Evolutionary conservation across 2,888 invertebrate species (phyloP).

Genomic region (Melinaea menophilus): DNA sequence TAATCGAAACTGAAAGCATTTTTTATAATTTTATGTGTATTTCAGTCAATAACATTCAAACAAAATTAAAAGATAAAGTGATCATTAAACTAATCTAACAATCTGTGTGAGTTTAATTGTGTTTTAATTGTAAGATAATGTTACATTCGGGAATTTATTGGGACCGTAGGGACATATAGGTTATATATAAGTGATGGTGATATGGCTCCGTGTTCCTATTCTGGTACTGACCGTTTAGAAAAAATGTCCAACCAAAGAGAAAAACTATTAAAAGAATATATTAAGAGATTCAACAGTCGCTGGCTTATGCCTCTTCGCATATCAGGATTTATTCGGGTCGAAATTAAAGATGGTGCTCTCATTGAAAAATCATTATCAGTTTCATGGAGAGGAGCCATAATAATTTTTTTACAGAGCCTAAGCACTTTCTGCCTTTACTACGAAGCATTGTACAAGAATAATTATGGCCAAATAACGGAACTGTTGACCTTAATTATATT

Average conservation of each 20-base stretch:
- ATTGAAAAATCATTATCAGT: background rate
- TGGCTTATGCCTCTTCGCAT: slow-evolving; percentile 1
- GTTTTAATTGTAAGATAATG: too few species aligned
- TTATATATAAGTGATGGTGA: too few species aligned
- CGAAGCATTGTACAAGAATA: background rate
- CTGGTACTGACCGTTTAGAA: background rate
- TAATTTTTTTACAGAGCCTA: background rate
- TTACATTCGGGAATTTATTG: too few species aligned
- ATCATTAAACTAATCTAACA: too few species aligned
- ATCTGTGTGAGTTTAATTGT: too few species aligned
- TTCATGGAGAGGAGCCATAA: background rate
- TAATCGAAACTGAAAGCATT: too few species aligned
- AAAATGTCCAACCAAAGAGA: background rate
- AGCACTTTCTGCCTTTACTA: background rate
- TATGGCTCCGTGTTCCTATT: background rate
- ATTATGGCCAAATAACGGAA: background rate
- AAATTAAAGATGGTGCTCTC: background rate
- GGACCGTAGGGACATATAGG: too few species aligned
- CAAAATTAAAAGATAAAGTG: too few species aligned
- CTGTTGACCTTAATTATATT: background rate
- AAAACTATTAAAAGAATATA: slow-evolving; percentile 3
- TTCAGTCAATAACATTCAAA: too few species aligned
- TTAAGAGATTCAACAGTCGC: background rate
- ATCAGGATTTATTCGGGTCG: background rate
- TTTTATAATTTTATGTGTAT: too few species aligned